Percentiles rank a stretch among this genome's conserved stretches.
Evolutionary conservation across 1,140 invertebrate species (phyloP).

Genomic region (Diabrotica undecimpunctata): DNA sequence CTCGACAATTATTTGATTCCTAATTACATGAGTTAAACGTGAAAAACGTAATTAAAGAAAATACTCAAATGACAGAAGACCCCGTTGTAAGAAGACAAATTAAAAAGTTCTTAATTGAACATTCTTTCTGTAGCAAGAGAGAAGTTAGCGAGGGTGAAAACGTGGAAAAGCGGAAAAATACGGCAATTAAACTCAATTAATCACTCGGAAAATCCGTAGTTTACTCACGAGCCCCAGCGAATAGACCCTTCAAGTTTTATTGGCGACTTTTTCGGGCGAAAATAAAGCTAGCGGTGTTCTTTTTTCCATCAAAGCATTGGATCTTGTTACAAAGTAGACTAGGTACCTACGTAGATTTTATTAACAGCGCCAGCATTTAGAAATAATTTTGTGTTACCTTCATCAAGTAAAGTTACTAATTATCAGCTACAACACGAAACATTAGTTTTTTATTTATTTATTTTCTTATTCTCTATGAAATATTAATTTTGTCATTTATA

Average conservation of each 20-base stretch:
- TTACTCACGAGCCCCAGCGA: constrained; percentile 8
- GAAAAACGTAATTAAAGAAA: constrained; percentile 20
- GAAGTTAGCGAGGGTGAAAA: constrained; percentile 10
- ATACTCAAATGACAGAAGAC: constrained; percentile 17
- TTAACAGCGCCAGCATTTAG: too few species aligned
- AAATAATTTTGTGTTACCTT: too few species aligned
- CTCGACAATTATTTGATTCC: constrained; percentile 19
- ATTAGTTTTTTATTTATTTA: too few species aligned
- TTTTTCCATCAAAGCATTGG: neutral
- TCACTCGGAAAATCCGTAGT: constrained; percentile 18
- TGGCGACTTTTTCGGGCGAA: neutral
- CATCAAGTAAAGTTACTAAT: too few species aligned
- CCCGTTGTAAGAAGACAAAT: constrained; percentile 17
- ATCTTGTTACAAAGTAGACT: too few species aligned
- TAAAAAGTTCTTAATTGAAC: constrained; percentile 23
- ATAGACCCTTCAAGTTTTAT: constrained; percentile 15
- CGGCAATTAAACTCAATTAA: constrained; percentile 22
- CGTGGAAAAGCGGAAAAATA: constrained; percentile 14
- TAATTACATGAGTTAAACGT: constrained; percentile 20
- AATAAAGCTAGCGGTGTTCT: neutral
- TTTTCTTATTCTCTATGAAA: too few species aligned
- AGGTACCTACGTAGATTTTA: too few species aligned
- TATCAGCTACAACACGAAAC: too few species aligned
- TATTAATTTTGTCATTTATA: too few species aligned
- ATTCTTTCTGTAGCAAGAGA: constrained; percentile 17